Conservation (phyloP, 2,888 invertebrate species). For the Nebria brevicollis region DNA sequence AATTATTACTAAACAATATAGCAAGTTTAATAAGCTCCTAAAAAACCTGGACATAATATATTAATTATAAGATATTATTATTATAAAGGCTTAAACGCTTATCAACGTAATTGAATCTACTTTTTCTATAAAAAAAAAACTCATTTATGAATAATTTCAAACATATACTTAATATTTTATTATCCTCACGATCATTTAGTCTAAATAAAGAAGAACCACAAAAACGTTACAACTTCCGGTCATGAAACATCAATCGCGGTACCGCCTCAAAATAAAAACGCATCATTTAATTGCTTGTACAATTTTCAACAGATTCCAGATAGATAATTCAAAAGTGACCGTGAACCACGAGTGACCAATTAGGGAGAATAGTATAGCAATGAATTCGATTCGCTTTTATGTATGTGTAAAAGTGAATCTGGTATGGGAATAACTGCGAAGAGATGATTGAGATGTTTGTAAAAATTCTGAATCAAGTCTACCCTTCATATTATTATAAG, state of each 20-base stretch:
- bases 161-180: conserved; percentile 6
- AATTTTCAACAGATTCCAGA: neutral
- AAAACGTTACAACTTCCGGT: neutral
- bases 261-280: neutral
- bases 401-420: neutral
- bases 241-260: neutral
- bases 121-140: neutral
- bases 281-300: neutral
- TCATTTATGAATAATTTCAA: neutral
- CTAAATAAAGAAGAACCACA: neutral
- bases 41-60: neutral
- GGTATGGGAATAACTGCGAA: neutral
- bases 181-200: neutral
- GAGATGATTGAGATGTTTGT: neutral
- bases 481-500: neutral
- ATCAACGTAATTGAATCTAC: neutral
- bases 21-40: neutral
- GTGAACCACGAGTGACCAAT: neutral
- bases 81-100: too few species aligned
- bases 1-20: neutral
- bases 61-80: neutral
- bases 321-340: conserved; percentile 9
- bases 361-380: neutral
- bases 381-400: neutral
- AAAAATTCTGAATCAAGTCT: neutral